Base-by-base conservation (phyloP, 2,113 vertebrate species). In the Hippocampus abdominalis region DNA sequence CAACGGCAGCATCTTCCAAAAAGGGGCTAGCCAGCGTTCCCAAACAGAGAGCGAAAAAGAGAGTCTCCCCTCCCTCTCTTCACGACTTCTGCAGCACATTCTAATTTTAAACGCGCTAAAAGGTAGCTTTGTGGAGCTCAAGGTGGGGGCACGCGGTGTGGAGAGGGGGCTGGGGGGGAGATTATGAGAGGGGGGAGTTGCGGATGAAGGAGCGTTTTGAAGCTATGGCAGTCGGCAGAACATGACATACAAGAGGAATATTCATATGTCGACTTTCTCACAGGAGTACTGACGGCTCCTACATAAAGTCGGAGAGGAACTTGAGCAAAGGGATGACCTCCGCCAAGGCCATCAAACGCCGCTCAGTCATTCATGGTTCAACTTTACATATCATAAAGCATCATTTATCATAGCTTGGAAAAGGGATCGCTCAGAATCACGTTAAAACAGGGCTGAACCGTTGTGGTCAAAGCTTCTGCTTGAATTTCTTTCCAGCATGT, bases 51-150 rank as follows among this genome's bases (percentile, higher is more conserved):
- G 69, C 66, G 46, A 49, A 49, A 49, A 49, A 20, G 21, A n/a
- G n/a, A 54, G n/a, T 10, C 51, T 23, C 9, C 51, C 20, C 61
- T 69, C 71, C 72, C 82, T 86, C 83, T 66, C 68, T 70, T 70
- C 71, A 76, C 69, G 70, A 46, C 69, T 42, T 51, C 75, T 68
- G 77, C 56, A 49, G 71, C 68, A 76, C 71, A 66, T 78, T 75
- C 92, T 93, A 93, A 90, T 91, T 92, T 90, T 93, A 93, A 92
- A 91, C 81, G 81, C 76, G 83, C 82, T 89, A 88, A 91, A 92
- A 89, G 91, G 90, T 87, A 68, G 88, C 91, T 91, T 93, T 93
- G 90, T 93, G 66, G 87, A 85, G 60, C 77, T 59, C 44, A 64
- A 78, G 69, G 76, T 68, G 73, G 82, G 76, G 69, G 76, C 25